phyloP scores from a whole-genome alignment of 1,140 invertebrate genomes.

The Camponotus floridanus region DNA sequence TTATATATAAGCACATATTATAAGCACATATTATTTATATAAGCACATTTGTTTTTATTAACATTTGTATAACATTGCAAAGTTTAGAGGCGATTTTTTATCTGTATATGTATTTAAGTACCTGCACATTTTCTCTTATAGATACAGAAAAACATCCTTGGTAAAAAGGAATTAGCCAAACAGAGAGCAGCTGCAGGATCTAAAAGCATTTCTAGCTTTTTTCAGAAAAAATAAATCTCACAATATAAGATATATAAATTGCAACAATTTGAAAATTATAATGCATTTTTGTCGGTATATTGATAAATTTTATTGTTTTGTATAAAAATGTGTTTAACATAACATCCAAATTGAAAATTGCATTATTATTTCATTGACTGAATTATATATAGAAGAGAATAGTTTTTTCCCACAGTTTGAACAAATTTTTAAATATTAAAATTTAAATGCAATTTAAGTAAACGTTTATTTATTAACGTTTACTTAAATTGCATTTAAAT shows the following conservation, averaged over 20 bases:
- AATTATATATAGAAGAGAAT: neutral
- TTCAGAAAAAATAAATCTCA: conserved; percentile 86
- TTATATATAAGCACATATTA: too few relatives aligned
- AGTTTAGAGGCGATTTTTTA: neutral
- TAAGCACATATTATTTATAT: too few relatives aligned
- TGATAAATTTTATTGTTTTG: conserved; percentile 25
- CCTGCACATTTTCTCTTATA: conserved; percentile 69
- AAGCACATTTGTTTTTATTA: conserved; percentile 19
- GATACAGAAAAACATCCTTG: conserved; percentile 84
- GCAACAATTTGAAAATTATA: neutral
- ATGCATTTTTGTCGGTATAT: neutral
- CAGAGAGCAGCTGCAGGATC: conserved; percentile 91
- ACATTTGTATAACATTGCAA: neutral
- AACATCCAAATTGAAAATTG: conserved; percentile 1
- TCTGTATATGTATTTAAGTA: neutral
- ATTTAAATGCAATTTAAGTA: neutral
- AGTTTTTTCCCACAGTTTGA: neutral
- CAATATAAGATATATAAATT: neutral
- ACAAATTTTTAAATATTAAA: neutral
- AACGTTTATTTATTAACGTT: neutral
- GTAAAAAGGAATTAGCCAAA: conserved; percentile 90
- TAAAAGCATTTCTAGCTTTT: conserved; percentile 92
- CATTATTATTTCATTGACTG: conserved; percentile 1
- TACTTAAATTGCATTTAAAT: too few relatives aligned
- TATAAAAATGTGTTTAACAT: conserved; percentile 24